Evolutionary conservation across 2,888 invertebrate genomes (phyloP), one percentile per base, ranked within the genome.

Genomic region (Drosophila neotestacea): DNA sequence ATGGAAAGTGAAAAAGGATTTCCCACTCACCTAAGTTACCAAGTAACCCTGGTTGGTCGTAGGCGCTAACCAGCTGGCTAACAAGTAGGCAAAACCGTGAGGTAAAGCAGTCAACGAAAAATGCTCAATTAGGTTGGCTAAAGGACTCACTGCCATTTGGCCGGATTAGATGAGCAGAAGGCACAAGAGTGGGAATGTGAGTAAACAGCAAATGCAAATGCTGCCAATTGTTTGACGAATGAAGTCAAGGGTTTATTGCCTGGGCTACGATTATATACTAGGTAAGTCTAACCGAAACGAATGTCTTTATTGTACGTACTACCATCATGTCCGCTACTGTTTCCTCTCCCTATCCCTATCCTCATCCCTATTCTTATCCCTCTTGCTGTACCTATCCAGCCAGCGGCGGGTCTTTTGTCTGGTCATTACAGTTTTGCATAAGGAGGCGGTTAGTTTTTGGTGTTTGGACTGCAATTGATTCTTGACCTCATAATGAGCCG

Each of bases 141-240:
- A 73, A 73, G 80, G 85, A 81, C 76, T 62, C 71, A 34, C 61
- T 59, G 68, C 64, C 64, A 70, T 69, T 79, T 71, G 48, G 55
- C 65, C 62, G 60, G 65, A 66, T 68, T 65, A 65, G 74, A 73
- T 58, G 74, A 52, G 55, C 51, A 59, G 62, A 38, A 42, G 30
- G 44, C 65, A 28, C 11, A 13, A 32, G 30, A 60, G 54, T 16
- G 38, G 30, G 48, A 30, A 38, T 38, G 48, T 0, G 59, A 52
- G 42, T 10, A 30, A 41, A 32, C 27, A 55, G 64, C 64, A 64
- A 70, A 83, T 80, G 79, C 81, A 85, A 87, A 83, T 83, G 75
- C 76, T 77, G 81, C 71, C 89, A 73, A 87, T 90, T 82, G 86
- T 79, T 77, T 86, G 91, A 91, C 81, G 88, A 81, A 89, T 86